Base-by-base conservation (phyloP, 1,140 invertebrate genomes). In the Lepidostoma basale region DNA sequence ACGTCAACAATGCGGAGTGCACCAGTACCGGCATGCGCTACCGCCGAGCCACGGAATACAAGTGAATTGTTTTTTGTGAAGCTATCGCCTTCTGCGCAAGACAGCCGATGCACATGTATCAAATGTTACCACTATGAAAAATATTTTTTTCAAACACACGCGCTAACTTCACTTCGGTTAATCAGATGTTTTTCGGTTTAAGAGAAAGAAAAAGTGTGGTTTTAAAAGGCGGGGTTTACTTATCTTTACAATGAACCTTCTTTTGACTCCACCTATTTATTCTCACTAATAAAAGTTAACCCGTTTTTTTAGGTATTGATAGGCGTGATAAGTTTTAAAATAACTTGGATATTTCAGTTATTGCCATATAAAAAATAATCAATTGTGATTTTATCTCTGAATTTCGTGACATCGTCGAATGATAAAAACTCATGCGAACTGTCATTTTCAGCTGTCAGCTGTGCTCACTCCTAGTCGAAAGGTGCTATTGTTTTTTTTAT, bases 371-470 rank as follows among this genome's bases (percentile, higher is more conserved):
- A n/a, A n/a, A n/a, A n/a, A n/a, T n/a, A n/a, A n/a, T n/a, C n/a
- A n/a, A n/a, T n/a, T n/a, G n/a, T n/a, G n/a, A n/a, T n/a, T n/a
- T n/a, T n/a, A n/a, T n/a, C n/a, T n/a, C n/a, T n/a, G n/a, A n/a
- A n/a, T n/a, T n/a, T n/a, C n/a, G n/a, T n/a, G n/a, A n/a, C n/a
- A n/a, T n/a, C n/a, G n/a, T n/a, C n/a, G 40, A 25, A 40, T 40
- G 36, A 59, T 39, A 39, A 39, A 58, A 59, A 25, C 22, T 28
- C 49, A 6, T 26, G 12, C 6, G 16, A 58, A 20, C 28, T 39
- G 36, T 40, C 30, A 59, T 3, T 45, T n/a, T 59, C 22, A 40
- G 22, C 54, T 59, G 54, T 59, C 54, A 59, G 54, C 40, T 39
- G 18, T 10, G 33, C 9, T 36, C 14, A 6, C 33, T 20, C 25